Evolutionary conservation across 2,113 vertebrate genomes (phyloP).

Genomic region (Nansenia antarctica): DNA sequence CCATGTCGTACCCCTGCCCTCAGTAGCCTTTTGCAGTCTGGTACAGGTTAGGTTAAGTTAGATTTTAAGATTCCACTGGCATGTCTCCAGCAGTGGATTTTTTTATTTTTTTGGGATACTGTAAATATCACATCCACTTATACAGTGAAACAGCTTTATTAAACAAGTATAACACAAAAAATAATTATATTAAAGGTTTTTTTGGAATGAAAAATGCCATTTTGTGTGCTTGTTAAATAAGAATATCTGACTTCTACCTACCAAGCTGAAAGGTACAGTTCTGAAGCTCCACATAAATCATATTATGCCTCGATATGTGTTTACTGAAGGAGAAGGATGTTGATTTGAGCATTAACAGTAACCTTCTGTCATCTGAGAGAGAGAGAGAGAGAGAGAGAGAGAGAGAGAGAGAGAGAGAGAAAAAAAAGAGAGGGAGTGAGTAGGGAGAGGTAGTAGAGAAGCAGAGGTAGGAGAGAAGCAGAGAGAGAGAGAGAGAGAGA

Average conservation of each 20-base stretch:
- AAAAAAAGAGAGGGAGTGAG: slow-evolving; percentile 14
- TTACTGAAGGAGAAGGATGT: neutral
- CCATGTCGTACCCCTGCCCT: too few species aligned
- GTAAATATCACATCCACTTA: slow-evolving; percentile 47
- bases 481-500: neutral
- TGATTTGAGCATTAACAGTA: neutral
- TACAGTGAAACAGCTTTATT: slow-evolving; percentile 48
- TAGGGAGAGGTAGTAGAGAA: slow-evolving; percentile 30
- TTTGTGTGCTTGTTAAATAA: slow-evolving; percentile 25
- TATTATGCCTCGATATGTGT: too few species aligned
- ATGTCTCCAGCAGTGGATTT: neutral
- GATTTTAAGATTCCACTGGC: neutral
- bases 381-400: slow-evolving; percentile 21
- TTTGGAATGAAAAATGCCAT: slow-evolving; percentile 24
- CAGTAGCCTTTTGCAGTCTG: neutral
- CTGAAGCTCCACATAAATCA: too few species aligned
- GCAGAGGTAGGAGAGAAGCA: neutral
- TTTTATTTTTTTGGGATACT: slow-evolving; percentile 17
- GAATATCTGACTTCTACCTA: slow-evolving; percentile 1
- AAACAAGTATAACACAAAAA: slow-evolving; percentile 41
- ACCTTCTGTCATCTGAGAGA: slow-evolving; percentile 10
- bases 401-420: neutral
- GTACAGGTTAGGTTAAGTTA: neutral
- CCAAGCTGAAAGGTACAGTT: neutral
- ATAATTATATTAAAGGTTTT: slow-evolving; percentile 41